A percentile compares a stretch with the other conserved stretches of the same genome.
These are phyloP conservation scores for Drosophila insularis DNA, from an alignment of 1,140 invertebrate species.

Conservation along the genomic window DNA sequence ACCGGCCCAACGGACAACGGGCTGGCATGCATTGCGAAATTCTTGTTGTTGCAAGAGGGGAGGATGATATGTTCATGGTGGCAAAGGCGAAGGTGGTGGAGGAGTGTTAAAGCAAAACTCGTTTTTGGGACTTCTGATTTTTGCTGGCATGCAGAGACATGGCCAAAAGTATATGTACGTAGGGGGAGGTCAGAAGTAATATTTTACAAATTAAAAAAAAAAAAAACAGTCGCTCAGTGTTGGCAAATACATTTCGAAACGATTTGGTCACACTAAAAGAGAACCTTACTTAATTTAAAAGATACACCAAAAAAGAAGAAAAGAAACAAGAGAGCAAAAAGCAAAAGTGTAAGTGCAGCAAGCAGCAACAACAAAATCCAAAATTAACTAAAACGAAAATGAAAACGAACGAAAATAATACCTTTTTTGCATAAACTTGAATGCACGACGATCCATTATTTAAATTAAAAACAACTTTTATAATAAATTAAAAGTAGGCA, in stretches of 20 bases:
- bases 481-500: constrained; percentile 81
- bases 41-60: constrained; percentile 40
- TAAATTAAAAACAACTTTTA: constrained; percentile 79
- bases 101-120: constrained; percentile 43
- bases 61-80: constrained; percentile 32
- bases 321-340: constrained; percentile 2
- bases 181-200: background rate
- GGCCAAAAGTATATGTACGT: background rate
- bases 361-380: constrained; percentile 16
- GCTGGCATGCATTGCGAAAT: constrained; percentile 67
- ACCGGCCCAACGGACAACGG: constrained; percentile 4
- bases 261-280: constrained; percentile 1
- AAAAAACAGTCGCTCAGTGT: background rate
- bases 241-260: background rate
- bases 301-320: background rate
- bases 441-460: constrained; percentile 83
- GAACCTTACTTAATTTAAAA: constrained; percentile 5
- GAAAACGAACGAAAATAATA: constrained; percentile 65
- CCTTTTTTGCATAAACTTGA: constrained; percentile 82
- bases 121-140: constrained; percentile 63
- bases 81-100: constrained; percentile 23
- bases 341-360: constrained; percentile 25
- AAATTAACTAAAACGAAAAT: constrained; percentile 45
- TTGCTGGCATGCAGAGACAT: constrained; percentile 14
- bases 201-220: background rate